phyloP scores from a whole-genome alignment of 2,888 invertebrate genomes.

The Caenorhabditis sinica region DNA sequence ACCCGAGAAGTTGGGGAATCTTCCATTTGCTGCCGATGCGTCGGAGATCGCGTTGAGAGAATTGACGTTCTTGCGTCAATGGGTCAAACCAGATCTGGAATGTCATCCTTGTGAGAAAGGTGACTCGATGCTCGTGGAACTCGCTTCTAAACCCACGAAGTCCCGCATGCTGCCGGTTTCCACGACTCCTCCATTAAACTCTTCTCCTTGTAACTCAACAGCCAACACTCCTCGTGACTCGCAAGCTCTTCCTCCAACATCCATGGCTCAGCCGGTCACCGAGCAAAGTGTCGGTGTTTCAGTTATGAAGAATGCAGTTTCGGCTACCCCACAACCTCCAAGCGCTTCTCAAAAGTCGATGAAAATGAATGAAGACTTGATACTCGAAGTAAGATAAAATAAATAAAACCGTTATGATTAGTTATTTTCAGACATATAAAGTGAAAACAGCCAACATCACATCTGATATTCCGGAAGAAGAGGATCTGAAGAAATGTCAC shows the following conservation, averaged over 20 bases:
- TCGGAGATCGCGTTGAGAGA: constrained; percentile 24
- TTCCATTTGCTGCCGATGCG: constrained; percentile 10
- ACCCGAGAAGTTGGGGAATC: not conserved
- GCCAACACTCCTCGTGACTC: not conserved
- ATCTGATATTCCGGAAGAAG: constrained; percentile 31
- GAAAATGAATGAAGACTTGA: not conserved
- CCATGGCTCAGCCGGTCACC: not conserved
- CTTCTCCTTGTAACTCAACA: not conserved
- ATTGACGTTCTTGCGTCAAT: constrained; percentile 5
- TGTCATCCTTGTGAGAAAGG: not conserved
- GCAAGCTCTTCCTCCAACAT: not conserved
- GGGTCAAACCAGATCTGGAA: not conserved
- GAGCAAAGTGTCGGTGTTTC: not conserved
- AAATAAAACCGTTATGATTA: too few relatives aligned
- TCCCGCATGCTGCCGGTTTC: not conserved
- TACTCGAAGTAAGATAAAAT: not conserved
- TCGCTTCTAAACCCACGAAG: not conserved
- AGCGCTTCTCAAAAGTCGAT: not conserved
- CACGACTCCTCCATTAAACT: not conserved
- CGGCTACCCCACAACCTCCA: not conserved
- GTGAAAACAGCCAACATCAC: constrained; percentile 10
- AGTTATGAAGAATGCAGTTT: not conserved
- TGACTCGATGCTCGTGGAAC: not conserved
- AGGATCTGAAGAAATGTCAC: constrained; percentile 21
- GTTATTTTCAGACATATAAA: not conserved